Percentiles rank a stretch among this genome's conserved stretches.
Evolutionary conservation across 2,888 invertebrate species (phyloP).

Genomic region (Eristalis intricaria): DNA sequence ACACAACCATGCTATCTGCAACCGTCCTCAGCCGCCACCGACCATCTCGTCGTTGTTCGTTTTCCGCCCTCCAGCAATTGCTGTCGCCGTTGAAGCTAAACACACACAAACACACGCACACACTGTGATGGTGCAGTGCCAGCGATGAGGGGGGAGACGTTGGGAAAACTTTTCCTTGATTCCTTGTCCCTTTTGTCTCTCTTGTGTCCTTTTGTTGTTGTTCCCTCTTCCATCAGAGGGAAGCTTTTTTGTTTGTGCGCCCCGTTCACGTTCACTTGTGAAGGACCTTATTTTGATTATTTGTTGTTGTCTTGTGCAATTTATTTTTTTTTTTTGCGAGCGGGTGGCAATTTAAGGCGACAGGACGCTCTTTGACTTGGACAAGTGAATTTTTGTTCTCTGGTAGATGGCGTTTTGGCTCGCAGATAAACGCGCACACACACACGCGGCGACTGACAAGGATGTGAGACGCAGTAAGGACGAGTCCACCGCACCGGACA

Average conservation of each 20-base stretch:
- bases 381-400: conserved; percentile 68
- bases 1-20: not conserved
- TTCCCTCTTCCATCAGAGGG: not conserved
- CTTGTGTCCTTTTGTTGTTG: conserved; percentile 15
- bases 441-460: not conserved
- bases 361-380: conserved; percentile 66
- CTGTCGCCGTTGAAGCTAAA: conserved; percentile 20
- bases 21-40: conserved; percentile 1
- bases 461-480: too few species aligned
- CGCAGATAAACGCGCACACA: conserved; percentile 24
- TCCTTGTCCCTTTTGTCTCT: conserved; percentile 22
- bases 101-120: not conserved
- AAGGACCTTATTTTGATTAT: conserved; percentile 15
- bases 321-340: conserved; percentile 2
- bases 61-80: not conserved
- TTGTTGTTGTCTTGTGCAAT: conserved; percentile 13
- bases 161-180: conserved; percentile 49
- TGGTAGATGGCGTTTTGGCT: conserved; percentile 43
- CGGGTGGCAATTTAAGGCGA: conserved; percentile 52
- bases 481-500: not conserved
- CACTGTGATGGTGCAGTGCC: conserved; percentile 8
- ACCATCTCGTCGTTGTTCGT: too few species aligned
- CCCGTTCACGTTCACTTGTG: conserved; percentile 10
- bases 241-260: conserved; percentile 11
- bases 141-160: conserved; percentile 5